Conservation (phyloP, 30 jellyfish, hydroid and myxozoan species). For the Aurelia coerulea region DNA sequence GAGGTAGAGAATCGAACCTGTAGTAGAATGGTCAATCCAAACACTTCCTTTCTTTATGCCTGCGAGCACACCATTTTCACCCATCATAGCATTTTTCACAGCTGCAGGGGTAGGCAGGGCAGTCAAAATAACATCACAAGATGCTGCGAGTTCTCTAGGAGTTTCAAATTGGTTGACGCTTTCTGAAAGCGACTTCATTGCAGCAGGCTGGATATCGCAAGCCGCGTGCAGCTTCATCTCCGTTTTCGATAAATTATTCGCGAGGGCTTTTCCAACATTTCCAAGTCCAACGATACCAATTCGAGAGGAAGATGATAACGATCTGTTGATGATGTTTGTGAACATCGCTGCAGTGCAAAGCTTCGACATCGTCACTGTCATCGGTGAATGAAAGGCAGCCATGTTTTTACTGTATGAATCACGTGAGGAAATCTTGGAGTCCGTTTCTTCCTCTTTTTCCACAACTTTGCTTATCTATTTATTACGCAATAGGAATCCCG, state of each 20-base stretch:
- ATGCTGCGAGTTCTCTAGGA: constrained; percentile 57
- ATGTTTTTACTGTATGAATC: no score
- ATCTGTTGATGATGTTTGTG: not conserved
- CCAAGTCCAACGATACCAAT: constrained; percentile 67
- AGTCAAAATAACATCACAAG: constrained; percentile 58
- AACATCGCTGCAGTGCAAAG: no score
- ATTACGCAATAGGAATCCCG: no score
- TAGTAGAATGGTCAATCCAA: constrained; percentile 79
- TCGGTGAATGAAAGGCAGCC: no score
- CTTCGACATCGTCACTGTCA: no score
- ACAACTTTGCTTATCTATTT: no score
- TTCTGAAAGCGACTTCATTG: constrained; percentile 21
- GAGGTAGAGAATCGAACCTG: constrained; percentile 15
- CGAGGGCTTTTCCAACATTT: constrained; percentile 65
- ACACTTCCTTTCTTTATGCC: constrained; percentile 50
- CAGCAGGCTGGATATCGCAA: constrained; percentile 35
- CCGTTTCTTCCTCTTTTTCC: no score
- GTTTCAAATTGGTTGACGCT: constrained; percentile 3
- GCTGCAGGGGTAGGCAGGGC: constrained; percentile 74
- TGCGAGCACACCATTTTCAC: constrained; percentile 55
- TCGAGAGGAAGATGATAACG: constrained; percentile 28
- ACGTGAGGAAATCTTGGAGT: no score
- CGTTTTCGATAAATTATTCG: constrained; percentile 21
- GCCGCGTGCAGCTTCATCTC: constrained; percentile 45
- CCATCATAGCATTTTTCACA: constrained; percentile 53